Conservation (phyloP, 1,140 invertebrate species). For the Venturia canescens region DNA sequence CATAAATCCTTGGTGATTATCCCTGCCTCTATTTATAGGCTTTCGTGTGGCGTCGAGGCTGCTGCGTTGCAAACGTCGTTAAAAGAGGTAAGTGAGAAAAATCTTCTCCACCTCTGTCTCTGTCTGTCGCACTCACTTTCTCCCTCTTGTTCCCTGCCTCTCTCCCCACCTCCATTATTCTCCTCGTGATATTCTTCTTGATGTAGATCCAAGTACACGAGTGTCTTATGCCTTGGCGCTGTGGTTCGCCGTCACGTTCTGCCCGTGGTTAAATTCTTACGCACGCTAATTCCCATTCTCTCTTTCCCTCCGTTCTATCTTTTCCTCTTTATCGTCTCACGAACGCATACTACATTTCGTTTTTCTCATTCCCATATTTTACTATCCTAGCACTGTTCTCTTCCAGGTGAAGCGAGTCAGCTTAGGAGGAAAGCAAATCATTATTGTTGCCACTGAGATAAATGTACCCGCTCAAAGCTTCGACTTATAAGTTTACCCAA, state of each 20-base stretch:
- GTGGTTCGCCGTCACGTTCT: constrained; percentile 35
- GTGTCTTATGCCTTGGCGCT: constrained; percentile 23
- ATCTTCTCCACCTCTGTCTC: constrained; percentile 23
- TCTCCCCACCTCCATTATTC: constrained; percentile 15
- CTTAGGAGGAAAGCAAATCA: not conserved
- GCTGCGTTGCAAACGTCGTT: not conserved
- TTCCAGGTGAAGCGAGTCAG: not conserved
- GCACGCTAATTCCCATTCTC: not conserved
- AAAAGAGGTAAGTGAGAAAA: constrained; percentile 51
- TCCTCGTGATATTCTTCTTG: constrained; percentile 11
- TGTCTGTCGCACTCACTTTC: not conserved
- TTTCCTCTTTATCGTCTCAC: not conserved
- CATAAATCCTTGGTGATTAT: constrained; percentile 78
- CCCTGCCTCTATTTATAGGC: constrained; percentile 76
- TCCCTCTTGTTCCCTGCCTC: constrained; percentile 24
- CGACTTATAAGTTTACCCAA: not conserved
- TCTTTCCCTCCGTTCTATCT: not conserved
- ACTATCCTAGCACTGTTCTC: not conserved
- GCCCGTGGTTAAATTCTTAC: constrained; percentile 9
- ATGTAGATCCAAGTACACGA: constrained; percentile 12
- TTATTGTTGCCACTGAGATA: not conserved
- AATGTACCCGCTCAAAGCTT: constrained; percentile 14
- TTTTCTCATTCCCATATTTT: constrained; percentile 13
- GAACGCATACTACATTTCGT: no score
- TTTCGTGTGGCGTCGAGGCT: constrained; percentile 55